A percentile compares a stretch with the other conserved stretches of the same genome.
Conservation (phyloP, 2,113 vertebrate species). For the Carlito syrichta region DNA sequence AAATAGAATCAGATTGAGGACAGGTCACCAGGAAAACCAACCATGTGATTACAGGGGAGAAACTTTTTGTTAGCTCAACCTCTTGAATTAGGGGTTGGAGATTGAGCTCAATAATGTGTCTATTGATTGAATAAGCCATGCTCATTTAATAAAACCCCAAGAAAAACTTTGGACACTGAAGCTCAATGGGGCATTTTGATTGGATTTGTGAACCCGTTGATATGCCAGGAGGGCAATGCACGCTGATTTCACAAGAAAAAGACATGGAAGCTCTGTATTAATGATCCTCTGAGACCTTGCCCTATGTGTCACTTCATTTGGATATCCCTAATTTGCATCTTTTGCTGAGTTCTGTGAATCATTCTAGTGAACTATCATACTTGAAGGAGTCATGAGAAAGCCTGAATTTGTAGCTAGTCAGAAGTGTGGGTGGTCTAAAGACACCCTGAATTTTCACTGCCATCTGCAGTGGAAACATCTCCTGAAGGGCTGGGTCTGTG, state of each 20-base stretch:
- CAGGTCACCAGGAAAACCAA: background rate
- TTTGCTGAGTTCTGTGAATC: background rate
- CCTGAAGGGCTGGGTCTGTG: background rate
- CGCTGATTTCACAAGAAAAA: background rate
- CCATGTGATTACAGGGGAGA: background rate
- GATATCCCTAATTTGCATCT: background rate
- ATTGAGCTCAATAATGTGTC: background rate
- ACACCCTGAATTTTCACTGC: background rate
- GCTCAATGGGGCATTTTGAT: background rate
- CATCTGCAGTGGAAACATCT: background rate
- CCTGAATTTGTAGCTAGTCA: background rate
- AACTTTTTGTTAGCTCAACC: background rate
- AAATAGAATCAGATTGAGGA: background rate
- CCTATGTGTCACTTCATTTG: background rate
- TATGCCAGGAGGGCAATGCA: background rate
- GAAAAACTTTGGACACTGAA: background rate
- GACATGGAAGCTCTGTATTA: background rate
- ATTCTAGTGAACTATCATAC: background rate
- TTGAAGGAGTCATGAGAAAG: background rate
- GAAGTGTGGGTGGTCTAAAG: background rate
- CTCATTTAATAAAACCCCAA: background rate
- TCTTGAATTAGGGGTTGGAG: background rate
- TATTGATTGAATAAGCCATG: background rate
- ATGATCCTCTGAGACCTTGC: background rate
- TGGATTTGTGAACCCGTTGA: background rate